Evolutionary conservation across 1,140 invertebrate genomes (phyloP), one percentile per base, ranked within the genome.

Genomic region (Pseudomyrmex concolor): DNA sequence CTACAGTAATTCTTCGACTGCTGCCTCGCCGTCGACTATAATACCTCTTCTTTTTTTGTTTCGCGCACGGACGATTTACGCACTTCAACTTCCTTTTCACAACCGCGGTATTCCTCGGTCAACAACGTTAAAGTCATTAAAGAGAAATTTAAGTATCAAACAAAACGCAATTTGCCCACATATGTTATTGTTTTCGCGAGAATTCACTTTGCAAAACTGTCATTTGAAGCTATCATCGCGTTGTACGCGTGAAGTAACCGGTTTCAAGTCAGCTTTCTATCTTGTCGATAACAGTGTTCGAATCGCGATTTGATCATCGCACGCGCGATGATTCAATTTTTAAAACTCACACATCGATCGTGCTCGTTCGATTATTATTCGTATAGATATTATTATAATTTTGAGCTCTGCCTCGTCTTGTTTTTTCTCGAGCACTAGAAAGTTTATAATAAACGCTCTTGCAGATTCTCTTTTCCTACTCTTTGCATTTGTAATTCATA

Each of bases 81-180:
- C 12, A 17, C 13, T 45, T 68, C 54, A 62, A 66, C 50, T 55
- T 72, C 55, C 48, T 51, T 71, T 83, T 60, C 45, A 12, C 8
- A 25, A 12, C 10, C 17, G 17, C 54, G 17, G 57, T 73, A 76
- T 12, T 55, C 34, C 54, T 2, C 68, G 54, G 19, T 3, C 34
- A 51, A 13, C 57, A 66, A 54, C 17, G 54, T 84, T 50, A 48
- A 50, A 73, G 43, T 7, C 25, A 84, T 87, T 86, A 81, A 84
- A 81, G 86, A 88, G 86, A 88, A 88, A 87, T 71, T 86, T 84
- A 25, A 71, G 68, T 68, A 81, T 55, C 45, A 19, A 17, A 82
- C 51, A 55, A 50, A 68, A 68, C 17, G 22, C 71, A 74, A 43
- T 48, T 59, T 57, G 10, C 10, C 66, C 48, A 34, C 22, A 66